Base-by-base conservation (phyloP, 2,113 vertebrate genomes). In the Tretioscincus oriximinensis region DNA sequence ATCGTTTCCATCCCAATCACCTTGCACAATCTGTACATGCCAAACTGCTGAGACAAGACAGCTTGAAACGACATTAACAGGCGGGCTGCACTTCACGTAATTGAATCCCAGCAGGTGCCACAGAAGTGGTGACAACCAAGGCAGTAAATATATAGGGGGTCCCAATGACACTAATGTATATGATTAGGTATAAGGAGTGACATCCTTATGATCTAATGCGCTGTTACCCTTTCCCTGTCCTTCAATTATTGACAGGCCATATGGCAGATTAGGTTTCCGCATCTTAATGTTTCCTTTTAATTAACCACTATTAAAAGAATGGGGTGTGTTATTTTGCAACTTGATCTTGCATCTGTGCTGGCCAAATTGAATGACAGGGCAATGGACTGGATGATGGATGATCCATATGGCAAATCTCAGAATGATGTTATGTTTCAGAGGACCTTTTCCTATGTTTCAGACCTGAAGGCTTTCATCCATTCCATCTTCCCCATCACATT, bases 61-160 rank as follows among this genome's bases (percentile, higher is more conserved):
- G 70, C 77, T 89, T 81, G 77, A 86, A 92, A 88, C 85, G 82
- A 35, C 26, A 10, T 91, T 83, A 91, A 71, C 80, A 86, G 81
- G 81, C 67, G 60, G 61, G 16, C 81, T 71, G 65, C 77, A 76
- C 64, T 10, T 49, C 47, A 51, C 74, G 22, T 85, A 88, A 91
- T 88, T 90, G 81, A 91, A 86, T 87, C 86, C 85, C 73, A 88
- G 84, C 89, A 91, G 86, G 89, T 87, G 84, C 66, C 81, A 79
- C 73, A n/a, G 73, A 81, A 77, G 5, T 0, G 0, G 51, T 78
- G 14, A 31, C 82, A 77, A 49, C 63, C 20, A 73, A 61, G 26
- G 35, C 2, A 84, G 80, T 84, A 90, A 89, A 91, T 89, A 82
- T 58, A 82, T 84, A 67, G 81, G 78, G 35, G 5, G 7, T 86